Evolutionary conservation across 2,113 vertebrate species (phyloP).

Genomic region (Laterallus jamaicensis): DNA sequence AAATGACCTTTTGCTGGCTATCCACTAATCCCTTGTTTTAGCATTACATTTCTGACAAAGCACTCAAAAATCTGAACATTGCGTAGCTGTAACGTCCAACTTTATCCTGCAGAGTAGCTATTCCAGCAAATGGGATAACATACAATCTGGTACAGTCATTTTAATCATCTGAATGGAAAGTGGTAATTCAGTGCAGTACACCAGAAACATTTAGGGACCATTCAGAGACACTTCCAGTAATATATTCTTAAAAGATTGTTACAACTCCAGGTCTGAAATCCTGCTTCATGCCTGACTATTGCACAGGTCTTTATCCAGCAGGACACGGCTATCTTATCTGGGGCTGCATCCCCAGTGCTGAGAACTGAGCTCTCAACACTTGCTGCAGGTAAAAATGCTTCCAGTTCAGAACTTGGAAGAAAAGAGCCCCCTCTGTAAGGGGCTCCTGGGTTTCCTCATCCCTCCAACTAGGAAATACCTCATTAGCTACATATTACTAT

Average conservation of each 20-base stretch:
- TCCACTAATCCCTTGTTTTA: constrained; percentile 31
- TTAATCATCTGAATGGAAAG: constrained; percentile 57
- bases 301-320: neutral
- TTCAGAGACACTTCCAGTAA: constrained; percentile 30
- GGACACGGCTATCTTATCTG: neutral
- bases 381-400: neutral
- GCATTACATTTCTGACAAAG: constrained; percentile 16
- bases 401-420: neutral
- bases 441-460: neutral
- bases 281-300: neutral
- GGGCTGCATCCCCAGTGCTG: neutral
- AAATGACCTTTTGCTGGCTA: constrained; percentile 26
- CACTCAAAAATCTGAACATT: neutral
- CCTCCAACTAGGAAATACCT: neutral
- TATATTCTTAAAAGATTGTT: constrained; percentile 18
- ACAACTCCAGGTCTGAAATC: neutral
- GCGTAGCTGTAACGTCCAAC: neutral
- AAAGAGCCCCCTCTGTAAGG: neutral
- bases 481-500: neutral
- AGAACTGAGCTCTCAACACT: neutral
- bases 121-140: constrained; percentile 35
- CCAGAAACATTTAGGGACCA: constrained; percentile 4
- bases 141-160: constrained; percentile 19
- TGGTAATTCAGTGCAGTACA: neutral
- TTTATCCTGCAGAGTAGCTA: neutral